Base-by-base conservation (phyloP, 1,140 invertebrate species). In the Paraescarpia echinospica region DNA sequence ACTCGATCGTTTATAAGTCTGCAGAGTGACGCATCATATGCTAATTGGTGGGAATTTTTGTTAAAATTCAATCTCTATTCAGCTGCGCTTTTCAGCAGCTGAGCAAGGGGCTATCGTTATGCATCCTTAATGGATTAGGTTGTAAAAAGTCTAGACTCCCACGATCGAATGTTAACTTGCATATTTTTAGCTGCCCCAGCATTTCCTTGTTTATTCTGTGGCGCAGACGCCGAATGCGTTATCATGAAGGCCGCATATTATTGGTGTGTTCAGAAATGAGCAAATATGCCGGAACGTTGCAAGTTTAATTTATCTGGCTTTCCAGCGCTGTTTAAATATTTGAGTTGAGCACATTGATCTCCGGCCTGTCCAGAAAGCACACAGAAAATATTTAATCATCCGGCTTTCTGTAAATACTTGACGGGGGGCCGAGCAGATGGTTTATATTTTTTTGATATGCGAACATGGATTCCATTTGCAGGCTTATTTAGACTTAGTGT, bases 331-430 rank as follows among this genome's bases (percentile, higher is more conserved):
- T 77, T 77, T 77, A 77, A 77, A 77, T 77, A 77, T 77, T 77
- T 77, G 59, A 77, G 18, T 77, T 77, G 59, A 4, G 59, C 59
- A 27, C 59, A 77, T 77, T 77, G 22, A 77, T 77, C 59, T 27
- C 22, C 12, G 22, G 22, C 59, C 59, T 41, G 27, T 77, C 59
- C 59, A 77, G 59, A 77, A 77, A 77, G 59, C 59, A 77, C 59
- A 77, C 59, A 77, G 59, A 77, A 77, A 77, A 77, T 77, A 77
- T 77, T 77, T 77, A 77, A 77, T 77, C 59, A 77, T 77, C 59
- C 27, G 59, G 14, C 59, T 77, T 77, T 77, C 59, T 77, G 59
- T 5, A 77, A 77, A 77, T 5, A 77, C 59, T 77, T 77, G 59
- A 27, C 2, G 59, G 59, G 59, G 59, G 59, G 9, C 59, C 59